Conservation (phyloP, 2,888 invertebrate genomes). For the Hemaris fuciformis region DNA sequence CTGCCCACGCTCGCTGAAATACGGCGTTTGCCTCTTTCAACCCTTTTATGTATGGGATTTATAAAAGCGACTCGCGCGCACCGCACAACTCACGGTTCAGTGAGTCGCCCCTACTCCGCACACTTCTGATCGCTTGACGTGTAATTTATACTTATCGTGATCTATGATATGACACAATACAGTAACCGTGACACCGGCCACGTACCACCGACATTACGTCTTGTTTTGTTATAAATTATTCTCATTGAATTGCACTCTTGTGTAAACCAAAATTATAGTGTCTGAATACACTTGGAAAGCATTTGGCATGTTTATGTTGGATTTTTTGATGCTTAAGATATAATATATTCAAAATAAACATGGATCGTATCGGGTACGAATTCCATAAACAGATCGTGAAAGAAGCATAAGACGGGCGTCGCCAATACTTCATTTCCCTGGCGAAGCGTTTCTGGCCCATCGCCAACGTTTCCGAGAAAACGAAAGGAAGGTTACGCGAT, state of each 20-base stretch:
- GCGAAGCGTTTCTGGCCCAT: slow-evolving; percentile 61
- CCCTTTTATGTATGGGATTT: slow-evolving; percentile 75
- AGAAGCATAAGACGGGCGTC: slow-evolving; percentile 65
- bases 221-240: slow-evolving; percentile 23
- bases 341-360: slow-evolving; percentile 62
- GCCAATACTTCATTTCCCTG: slow-evolving; percentile 72
- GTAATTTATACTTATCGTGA: slow-evolving; percentile 63
- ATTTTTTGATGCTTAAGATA: slow-evolving; percentile 19
- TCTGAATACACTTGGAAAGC: not conserved
- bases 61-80: slow-evolving; percentile 57
- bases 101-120: slow-evolving; percentile 51
- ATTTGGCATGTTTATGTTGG: not conserved
- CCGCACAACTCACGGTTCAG: slow-evolving; percentile 47
- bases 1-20: slow-evolving; percentile 72
- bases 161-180: slow-evolving; percentile 57
- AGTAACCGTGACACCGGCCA: slow-evolving; percentile 42
- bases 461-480: slow-evolving; percentile 77
- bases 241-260: not conserved
- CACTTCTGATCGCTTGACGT: slow-evolving; percentile 55
- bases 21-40: slow-evolving; percentile 67
- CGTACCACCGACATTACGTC: slow-evolving; percentile 47
- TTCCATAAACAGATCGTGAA: slow-evolving; percentile 73
- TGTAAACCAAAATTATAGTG: not conserved
- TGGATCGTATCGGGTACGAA: slow-evolving; percentile 51
- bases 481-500: slow-evolving; percentile 76